Base-by-base conservation (phyloP, 2,797 vertebrate genomes). In the Tolypeutes matacus region DNA sequence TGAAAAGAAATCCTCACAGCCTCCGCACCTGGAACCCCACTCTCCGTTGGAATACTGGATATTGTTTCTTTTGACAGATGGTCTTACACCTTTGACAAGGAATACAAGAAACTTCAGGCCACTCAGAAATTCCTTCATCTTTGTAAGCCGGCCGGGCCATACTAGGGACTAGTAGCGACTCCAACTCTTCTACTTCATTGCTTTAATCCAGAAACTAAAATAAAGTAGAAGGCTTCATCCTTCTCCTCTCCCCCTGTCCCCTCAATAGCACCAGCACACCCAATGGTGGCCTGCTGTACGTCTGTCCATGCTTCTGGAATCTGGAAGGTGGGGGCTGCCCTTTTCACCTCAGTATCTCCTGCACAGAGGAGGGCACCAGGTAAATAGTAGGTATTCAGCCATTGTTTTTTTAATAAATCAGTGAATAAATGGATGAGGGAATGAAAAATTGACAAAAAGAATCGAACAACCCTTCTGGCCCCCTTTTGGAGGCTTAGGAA, bases 1-100 rank as follows among this genome's bases (percentile, higher is more conserved):
- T 89, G 91, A 83, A 83, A 72, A 93, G 91, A 83, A 91, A 89
- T 49, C n/a, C 15, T 6, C 15, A 42, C n/a, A 13, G 83, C 84
- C 91, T 75, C 88, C 65, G 60, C 96, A 94, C 96, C 97, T 97
- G 96, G 92, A 95, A 75, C 72, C 89, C 86, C 89, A 56, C 11
- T 17, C 51, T 56, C 18, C 1, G 1, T 29, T 1, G 1, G 81
- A 83, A 64, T 67, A 70, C 92, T 92, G 93, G 53, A 77, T 12
- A 77, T 78, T 89, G 89, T 81, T 94, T 23, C 62, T 65, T 78
- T 51, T 23, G 92, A 91, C 76, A 91, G 92, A 72, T 3, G 17
- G 75, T n/a, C 89, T 96, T 94, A 93, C 90, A 95, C 89, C 81
- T 84, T 77, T 77, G 89, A 94, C 81, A 82, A 92, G 39, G 39